Percentiles rank a stretch among this genome's conserved stretches.
Evolutionary conservation across 2,113 vertebrate species (phyloP).

Genomic region (Ceyx cyanopectus): DNA sequence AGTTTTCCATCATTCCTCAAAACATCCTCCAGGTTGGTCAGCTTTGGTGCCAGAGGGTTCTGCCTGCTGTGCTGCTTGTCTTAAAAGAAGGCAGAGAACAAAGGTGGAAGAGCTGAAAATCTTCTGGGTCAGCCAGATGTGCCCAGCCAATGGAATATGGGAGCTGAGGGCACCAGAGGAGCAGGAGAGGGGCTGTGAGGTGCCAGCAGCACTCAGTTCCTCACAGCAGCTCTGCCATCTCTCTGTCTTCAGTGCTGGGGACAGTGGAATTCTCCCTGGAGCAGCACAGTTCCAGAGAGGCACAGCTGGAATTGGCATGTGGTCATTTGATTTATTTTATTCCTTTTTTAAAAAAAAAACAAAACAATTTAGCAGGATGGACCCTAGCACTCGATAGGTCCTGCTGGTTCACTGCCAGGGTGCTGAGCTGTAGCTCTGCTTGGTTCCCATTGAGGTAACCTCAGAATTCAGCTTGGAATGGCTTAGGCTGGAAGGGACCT

Average conservation of each 20-base stretch:
- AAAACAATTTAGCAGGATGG: neutral
- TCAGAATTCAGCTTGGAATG: neutral
- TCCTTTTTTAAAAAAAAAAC: neutral
- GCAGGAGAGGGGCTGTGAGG: neutral
- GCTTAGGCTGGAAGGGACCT: too few species aligned
- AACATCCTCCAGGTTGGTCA: slow-evolving; percentile 13
- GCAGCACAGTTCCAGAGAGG: slow-evolving; percentile 35
- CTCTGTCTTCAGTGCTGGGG: slow-evolving; percentile 8
- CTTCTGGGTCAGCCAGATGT: slow-evolving; percentile 15
- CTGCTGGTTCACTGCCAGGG: neutral
- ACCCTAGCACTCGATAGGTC: neutral
- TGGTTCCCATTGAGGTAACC: neutral
- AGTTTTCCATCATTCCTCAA: slow-evolving; percentile 12
- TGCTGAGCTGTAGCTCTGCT: neutral
- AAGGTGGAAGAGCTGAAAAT: slow-evolving; percentile 47
- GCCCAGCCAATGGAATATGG: neutral
- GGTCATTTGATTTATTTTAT: neutral
- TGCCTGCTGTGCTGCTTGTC: slow-evolving; percentile 35
- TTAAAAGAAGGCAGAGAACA: slow-evolving; percentile 50
- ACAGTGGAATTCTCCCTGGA: slow-evolving; percentile 13
- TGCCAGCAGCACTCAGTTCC: neutral
- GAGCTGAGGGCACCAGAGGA: slow-evolving; percentile 1
- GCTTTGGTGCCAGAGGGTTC: neutral
- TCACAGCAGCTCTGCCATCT: neutral
- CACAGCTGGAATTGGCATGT: neutral